Evolutionary conservation across 2,797 vertebrate genomes (phyloP), one percentile per base, ranked within the genome.

Genomic region (Gila robusta): DNA sequence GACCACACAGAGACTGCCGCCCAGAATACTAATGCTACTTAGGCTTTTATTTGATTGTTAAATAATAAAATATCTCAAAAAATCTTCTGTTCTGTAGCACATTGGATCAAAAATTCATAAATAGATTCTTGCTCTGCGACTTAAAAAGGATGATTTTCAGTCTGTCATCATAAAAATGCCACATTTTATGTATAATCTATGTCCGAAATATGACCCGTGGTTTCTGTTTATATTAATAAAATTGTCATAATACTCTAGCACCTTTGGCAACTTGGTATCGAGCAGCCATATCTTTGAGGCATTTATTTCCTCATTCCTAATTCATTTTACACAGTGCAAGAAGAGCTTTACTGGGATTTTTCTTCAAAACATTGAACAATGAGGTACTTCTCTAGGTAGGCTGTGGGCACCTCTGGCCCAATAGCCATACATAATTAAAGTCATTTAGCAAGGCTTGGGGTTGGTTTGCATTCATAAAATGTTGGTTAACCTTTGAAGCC

Each of bases 341-440:
- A 64, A 39, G 69, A 79, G 78, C 28, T 62, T 82, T 52, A 35
- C 6, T 39, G 49, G 70, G 17, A 56, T 73, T 86, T 80, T 54
- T 4, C 72, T 44, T 83, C 52, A 47, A 74, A 71, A 47, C 64
- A 41, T 71, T 69, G 73, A 82, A 69, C 47, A 64, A 71, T 44
- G 52, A 71, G 77, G 23, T 74, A 79, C 10, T 71, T 77, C 85
- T 83, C 83, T 85, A 84, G 81, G 79, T 89, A 37, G 56, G 35
- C 23, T 10, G 26, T 70, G 64, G 44, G 35, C 71, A 76, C 74
- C 47, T 37, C 26, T 26, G 28, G 59, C 74, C 73, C 72, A 83
- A 59, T n/a, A 66, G 44, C 21, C 82, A 86, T 88, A 79, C 86
- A 89, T 91, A 88, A 88, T 89, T 89, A 69, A 89, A 88, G 17